Conservation (phyloP, 1,140 invertebrate species). For the Papilio machaon region DNA sequence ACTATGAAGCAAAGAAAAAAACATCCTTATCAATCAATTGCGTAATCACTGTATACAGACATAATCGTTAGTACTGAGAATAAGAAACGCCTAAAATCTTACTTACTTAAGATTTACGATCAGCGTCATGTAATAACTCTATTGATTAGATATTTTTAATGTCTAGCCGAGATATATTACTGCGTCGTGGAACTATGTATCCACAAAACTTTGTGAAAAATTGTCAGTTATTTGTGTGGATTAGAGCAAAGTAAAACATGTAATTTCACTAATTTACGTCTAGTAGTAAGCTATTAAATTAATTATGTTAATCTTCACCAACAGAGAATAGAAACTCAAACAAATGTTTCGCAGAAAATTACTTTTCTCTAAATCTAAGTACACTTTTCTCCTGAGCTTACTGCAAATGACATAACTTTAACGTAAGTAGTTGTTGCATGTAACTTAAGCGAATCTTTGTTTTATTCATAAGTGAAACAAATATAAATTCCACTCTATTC, state of each 20-base stretch:
- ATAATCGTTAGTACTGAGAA: background rate
- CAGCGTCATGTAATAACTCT: background rate
- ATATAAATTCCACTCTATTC: background rate
- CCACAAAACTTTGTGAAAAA: background rate
- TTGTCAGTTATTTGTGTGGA: background rate
- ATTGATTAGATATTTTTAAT: background rate
- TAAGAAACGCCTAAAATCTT: background rate
- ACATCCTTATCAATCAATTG: background rate
- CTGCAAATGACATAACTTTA: background rate
- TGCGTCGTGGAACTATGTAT: background rate
- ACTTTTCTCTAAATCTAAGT: background rate
- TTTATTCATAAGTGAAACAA: background rate
- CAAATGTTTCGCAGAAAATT: background rate
- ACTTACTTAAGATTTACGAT: constrained; percentile 2
- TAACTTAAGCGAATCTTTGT: background rate
- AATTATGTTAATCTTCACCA: background rate
- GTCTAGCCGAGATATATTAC: background rate
- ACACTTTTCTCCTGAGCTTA: background rate
- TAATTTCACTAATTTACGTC: background rate
- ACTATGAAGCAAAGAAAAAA: no score
- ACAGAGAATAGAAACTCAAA: background rate
- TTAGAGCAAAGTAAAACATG: background rate
- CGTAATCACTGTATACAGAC: background rate
- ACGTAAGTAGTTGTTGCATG: constrained; percentile 3
- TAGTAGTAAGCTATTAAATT: background rate